Evolutionary conservation across 2,113 vertebrate genomes (phyloP).

Genomic region (cattle (Bos taurus)): ARS-UCD2.0 NC_037346.1:1416501-1417000

Average conservation of each 20-base stretch:
- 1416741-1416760: background rate
- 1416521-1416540: conserved; percentile 10
- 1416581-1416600: background rate
- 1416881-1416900: background rate
- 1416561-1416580: background rate
- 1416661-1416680: background rate
- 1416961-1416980: background rate
- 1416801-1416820: background rate
- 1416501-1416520: background rate
- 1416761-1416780: background rate
- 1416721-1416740: background rate
- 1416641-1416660: background rate
- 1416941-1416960: background rate
- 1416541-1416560: background rate
- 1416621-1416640: background rate
- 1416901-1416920: background rate
- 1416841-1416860: background rate
- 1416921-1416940: background rate
- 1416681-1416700: background rate
- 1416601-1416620: background rate
- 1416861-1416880: background rate
- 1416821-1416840: background rate
- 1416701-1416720: background rate
- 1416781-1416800: background rate
- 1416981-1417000: background rate